A percentile compares a stretch with the other conserved stretches of the same genome.
phyloP scores from a whole-genome alignment of 2,888 invertebrate genomes.

The Hoplodrina blanda region DNA sequence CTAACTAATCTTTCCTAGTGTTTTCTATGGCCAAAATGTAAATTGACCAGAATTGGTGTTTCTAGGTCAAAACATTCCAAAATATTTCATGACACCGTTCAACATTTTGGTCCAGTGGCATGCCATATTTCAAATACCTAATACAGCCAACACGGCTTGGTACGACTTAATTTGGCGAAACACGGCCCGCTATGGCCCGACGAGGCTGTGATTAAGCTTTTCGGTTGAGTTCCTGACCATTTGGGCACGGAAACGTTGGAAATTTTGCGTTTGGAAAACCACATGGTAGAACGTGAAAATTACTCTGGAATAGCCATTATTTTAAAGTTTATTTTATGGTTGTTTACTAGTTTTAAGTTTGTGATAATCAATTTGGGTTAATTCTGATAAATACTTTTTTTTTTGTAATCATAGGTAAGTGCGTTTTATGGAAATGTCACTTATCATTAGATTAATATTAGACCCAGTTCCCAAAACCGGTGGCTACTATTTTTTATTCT shows the following conservation, averaged over 20 bases:
- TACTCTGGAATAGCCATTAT: not conserved
- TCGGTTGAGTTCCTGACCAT: conserved; percentile 38
- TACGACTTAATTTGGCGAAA: conserved; percentile 43
- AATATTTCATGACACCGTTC: not conserved
- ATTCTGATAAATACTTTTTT: not conserved
- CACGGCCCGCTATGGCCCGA: conserved; percentile 17
- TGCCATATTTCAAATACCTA: conserved; percentile 26
- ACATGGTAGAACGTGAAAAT: conserved; percentile 9
- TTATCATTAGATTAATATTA: too few species aligned
- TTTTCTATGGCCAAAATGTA: too few species aligned
- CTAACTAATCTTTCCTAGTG: too few species aligned
- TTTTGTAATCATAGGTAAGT: too few species aligned
- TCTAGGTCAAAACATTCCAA: not conserved
- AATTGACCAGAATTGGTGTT: too few species aligned
- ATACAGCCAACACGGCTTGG: conserved; percentile 21
- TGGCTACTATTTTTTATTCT: too few species aligned
- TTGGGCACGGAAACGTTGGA: conserved; percentile 14
- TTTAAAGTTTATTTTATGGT: conserved; percentile 5
- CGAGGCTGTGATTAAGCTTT: conserved; percentile 43
- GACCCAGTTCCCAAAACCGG: too few species aligned
- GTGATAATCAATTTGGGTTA: not conserved
- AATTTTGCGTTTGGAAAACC: conserved; percentile 23
- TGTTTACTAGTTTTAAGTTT: not conserved
- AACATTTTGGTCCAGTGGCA: not conserved
- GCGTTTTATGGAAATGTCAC: not conserved